These are phyloP conservation scores for Antennarius maculatus DNA, from an alignment of 2,797 vertebrate genomes.

Conservation along the genomic window DNA sequence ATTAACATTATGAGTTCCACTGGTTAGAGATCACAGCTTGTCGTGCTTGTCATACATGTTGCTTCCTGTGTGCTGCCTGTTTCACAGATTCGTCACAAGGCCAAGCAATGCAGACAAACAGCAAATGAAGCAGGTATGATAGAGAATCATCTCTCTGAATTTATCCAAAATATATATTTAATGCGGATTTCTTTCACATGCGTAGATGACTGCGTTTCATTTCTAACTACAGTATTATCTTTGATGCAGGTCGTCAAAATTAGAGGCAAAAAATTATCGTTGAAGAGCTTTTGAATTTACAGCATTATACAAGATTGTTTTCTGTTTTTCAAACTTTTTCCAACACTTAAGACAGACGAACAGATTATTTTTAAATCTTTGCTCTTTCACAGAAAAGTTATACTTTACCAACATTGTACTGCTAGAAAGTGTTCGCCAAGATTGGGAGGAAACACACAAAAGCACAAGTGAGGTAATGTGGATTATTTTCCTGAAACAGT, in stretches of 20 bases:
- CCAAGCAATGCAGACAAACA: conserved; percentile 85
- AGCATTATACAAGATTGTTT: not conserved
- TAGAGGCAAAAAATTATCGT: too few relatives aligned
- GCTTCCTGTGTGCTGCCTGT: conserved; percentile 14
- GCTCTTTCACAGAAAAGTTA: conserved; percentile 76
- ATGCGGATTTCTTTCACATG: not conserved
- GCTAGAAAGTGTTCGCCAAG: conserved; percentile 84
- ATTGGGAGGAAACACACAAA: conserved; percentile 90
- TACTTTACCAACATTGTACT: conserved; percentile 83
- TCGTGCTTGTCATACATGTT: not conserved
- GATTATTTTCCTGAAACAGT: not conserved
- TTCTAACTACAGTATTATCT: not conserved
- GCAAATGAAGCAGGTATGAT: conserved; percentile 87
- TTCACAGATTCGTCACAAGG: conserved; percentile 85
- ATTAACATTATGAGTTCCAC: not conserved
- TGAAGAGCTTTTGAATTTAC: not conserved
- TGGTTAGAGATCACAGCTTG: not conserved
- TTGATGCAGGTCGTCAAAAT: too few relatives aligned
- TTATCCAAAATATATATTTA: not conserved
- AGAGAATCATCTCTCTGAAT: too few relatives aligned
- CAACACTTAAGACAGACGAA: too few relatives aligned
- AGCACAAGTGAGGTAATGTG: conserved; percentile 88
- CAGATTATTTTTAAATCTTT: not conserved
- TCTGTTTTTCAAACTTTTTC: too few relatives aligned
- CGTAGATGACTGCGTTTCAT: not conserved